These are phyloP conservation scores for Microtus richardsoni DNA, from an alignment of 2,113 vertebrate species.

Conservation along the genomic window DNA sequence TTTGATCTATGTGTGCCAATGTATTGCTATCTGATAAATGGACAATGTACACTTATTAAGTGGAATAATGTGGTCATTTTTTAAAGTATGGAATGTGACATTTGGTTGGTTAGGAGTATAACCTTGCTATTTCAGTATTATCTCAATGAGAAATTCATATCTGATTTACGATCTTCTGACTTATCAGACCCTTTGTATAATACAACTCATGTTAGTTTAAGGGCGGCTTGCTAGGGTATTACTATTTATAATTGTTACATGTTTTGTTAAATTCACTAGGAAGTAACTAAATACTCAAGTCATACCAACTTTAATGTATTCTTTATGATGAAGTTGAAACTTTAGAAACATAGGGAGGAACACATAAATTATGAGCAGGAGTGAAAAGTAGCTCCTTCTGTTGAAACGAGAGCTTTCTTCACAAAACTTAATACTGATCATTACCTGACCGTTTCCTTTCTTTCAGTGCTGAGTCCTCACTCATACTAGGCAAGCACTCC, in stretches of 20 bases:
- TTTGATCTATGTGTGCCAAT: background rate
- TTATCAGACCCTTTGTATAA: slow-evolving; percentile 51
- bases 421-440: slow-evolving; percentile 43
- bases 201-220: slow-evolving; percentile 49
- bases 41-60: slow-evolving; percentile 18
- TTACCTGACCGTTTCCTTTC: background rate
- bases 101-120: slow-evolving; percentile 45
- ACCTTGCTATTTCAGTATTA: background rate
- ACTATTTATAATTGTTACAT: slow-evolving; percentile 8
- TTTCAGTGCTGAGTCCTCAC: background rate
- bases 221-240: background rate
- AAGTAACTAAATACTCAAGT: slow-evolving; percentile 17
- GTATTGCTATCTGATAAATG: background rate
- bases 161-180: slow-evolving; percentile 13
- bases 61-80: background rate
- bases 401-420: slow-evolving; percentile 4
- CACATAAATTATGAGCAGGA: slow-evolving; percentile 1
- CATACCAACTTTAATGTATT: background rate
- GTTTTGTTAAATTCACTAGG: slow-evolving; percentile 53
- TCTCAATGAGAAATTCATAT: slow-evolving; percentile 41
- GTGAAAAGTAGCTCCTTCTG: slow-evolving; percentile 1
- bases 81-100: background rate
- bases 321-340: slow-evolving; percentile 1
- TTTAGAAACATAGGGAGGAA: slow-evolving; percentile 29
- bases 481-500: background rate